Evolutionary conservation across 2,797 vertebrate species (phyloP).

Genomic region (Thaleichthys pacificus): DNA sequence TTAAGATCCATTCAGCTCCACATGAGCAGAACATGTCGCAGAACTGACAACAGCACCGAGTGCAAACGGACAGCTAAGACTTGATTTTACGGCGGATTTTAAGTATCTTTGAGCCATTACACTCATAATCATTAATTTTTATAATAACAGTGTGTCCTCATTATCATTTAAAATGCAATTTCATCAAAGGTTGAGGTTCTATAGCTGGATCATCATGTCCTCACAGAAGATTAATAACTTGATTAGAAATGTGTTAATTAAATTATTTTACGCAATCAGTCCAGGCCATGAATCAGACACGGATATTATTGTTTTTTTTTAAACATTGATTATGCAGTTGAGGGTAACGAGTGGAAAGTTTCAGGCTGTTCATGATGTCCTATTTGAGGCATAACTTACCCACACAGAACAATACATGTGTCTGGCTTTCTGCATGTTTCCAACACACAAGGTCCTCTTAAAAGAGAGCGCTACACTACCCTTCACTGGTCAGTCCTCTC

Average conservation of each 20-base stretch:
- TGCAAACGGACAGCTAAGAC: conserved; percentile 20
- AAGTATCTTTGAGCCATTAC: conserved; percentile 31
- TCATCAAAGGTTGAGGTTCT: conserved; percentile 25
- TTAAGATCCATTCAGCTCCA: conserved; percentile 43
- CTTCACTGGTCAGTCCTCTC: too few relatives aligned
- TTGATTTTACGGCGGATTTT: conserved; percentile 23
- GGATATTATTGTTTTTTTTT: conserved; percentile 20
- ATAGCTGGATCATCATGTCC: conserved; percentile 28
- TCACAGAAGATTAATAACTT: conserved; percentile 37
- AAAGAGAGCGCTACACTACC: too few relatives aligned
- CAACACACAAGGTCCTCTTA: not conserved
- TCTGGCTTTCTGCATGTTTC: not conserved
- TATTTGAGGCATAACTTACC: too few relatives aligned
- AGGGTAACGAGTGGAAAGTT: conserved; percentile 8
- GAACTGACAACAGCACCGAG: conserved; percentile 29
- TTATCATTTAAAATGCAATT: conserved; percentile 44
- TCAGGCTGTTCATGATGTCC: not conserved
- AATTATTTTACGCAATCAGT: conserved; percentile 35
- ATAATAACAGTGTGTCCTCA: conserved; percentile 24
- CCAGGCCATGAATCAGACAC: conserved; percentile 7
- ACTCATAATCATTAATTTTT: conserved; percentile 30
- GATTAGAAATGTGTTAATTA: conserved; percentile 41
- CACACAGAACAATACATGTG: not conserved
- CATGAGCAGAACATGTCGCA: conserved; percentile 22
- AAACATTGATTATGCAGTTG: conserved; percentile 14